Percentiles rank a stretch among this genome's conserved stretches.
Evolutionary conservation across 1,140 invertebrate genomes (phyloP).

Genomic region (Drosophila virilis): DNA sequence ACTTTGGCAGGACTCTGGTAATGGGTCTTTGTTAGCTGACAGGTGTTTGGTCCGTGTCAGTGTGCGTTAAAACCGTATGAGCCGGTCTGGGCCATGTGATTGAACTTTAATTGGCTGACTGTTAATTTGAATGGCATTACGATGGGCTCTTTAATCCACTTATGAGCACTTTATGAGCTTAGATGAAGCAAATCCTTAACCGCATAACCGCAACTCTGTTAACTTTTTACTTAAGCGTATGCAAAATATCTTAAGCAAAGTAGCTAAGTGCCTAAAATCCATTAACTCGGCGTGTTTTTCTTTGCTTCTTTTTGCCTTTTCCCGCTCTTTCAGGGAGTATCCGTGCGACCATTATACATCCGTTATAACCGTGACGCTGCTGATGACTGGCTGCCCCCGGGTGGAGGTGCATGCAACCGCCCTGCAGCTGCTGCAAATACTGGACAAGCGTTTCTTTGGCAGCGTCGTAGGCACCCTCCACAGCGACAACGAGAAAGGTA

Average conservation of each 20-base stretch:
- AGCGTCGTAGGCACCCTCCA: conserved; percentile 88
- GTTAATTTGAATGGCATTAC: background rate
- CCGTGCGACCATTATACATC: conserved; percentile 99
- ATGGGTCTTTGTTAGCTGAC: background rate
- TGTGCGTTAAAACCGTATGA: background rate
- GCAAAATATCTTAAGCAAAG: background rate
- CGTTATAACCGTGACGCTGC: conserved; percentile 97
- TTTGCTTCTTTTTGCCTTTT: conserved; percentile 4
- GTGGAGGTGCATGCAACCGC: conserved; percentile 96
- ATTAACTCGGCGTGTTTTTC: conserved; percentile 8
- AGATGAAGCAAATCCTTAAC: background rate
- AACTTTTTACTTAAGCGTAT: conserved; percentile 22
- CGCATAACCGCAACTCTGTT: background rate
- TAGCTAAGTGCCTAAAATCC: conserved; percentile 12
- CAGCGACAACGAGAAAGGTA: conserved; percentile 89
- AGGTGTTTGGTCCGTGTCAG: background rate
- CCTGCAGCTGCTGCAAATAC: conserved; percentile 95
- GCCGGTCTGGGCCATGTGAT: background rate
- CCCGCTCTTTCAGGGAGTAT: conserved; percentile 91
- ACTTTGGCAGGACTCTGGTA: conserved; percentile 1
- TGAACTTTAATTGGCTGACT: conserved; percentile 10
- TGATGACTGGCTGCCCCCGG: conserved; percentile 97
- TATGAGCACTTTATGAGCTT: background rate
- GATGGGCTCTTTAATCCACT: background rate
- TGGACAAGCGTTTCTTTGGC: conserved; percentile 98